Conservation (phyloP, 2,113 vertebrate genomes). For the Eubucco bourcierii region DNA sequence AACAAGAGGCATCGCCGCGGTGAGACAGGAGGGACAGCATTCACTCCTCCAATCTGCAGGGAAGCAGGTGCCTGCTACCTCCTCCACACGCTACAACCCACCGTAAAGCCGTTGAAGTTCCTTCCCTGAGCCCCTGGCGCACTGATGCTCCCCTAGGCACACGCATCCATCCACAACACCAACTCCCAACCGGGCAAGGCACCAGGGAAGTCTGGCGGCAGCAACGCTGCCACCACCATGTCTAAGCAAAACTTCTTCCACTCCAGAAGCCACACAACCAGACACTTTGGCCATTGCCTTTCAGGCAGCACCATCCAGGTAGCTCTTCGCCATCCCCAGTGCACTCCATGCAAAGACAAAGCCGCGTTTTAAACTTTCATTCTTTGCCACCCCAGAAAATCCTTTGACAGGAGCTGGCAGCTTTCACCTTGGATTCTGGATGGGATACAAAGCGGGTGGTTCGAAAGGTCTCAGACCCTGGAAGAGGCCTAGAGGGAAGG, state of each 20-base stretch:
- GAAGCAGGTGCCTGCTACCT: background rate
- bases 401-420: background rate
- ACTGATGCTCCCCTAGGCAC: background rate
- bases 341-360: background rate
- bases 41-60: background rate
- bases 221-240: background rate
- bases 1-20: background rate
- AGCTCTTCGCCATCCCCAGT: background rate
- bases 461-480: background rate
- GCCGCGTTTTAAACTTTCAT: conserved; percentile 54
- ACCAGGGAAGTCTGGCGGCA: background rate
- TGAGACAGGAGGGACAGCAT: background rate
- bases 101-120: background rate
- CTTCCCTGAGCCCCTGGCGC: background rate
- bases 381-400: conserved; percentile 17
- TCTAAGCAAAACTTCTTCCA: conserved; percentile 1
- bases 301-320: background rate
- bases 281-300: background rate
- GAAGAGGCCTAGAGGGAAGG: conserved; percentile 53
- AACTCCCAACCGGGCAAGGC: background rate
- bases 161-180: background rate
- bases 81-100: background rate
- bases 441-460: background rate
- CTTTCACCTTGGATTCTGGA: background rate
- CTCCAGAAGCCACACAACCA: background rate